phyloP scores from a whole-genome alignment of 2,113 vertebrate species.

The Saimiri boliviensis region DNA sequence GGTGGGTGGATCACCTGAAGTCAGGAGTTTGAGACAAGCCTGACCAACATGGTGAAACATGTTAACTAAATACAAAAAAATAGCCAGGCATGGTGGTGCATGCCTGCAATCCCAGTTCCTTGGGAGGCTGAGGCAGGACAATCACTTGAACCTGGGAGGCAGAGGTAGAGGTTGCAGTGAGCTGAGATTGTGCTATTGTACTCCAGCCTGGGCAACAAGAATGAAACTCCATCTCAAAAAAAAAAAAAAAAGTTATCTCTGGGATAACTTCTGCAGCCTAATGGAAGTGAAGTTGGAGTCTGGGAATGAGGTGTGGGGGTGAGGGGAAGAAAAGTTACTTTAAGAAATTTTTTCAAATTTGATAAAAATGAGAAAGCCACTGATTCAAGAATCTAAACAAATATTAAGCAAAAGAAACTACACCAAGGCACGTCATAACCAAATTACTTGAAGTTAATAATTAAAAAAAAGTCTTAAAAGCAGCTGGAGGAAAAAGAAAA shows the following conservation, averaged over 20 bases:
- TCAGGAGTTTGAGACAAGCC: too few relatives aligned
- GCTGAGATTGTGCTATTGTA: too few relatives aligned
- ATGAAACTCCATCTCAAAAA: too few relatives aligned
- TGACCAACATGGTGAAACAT: too few relatives aligned
- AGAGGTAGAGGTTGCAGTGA: too few relatives aligned
- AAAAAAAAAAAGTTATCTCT: background rate
- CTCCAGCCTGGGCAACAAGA: too few relatives aligned
- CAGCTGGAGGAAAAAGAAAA: background rate
- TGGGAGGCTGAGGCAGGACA: too few relatives aligned
- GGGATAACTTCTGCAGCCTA: background rate
- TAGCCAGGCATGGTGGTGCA: too few relatives aligned
- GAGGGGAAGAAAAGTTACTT: background rate
- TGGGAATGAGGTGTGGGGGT: background rate
- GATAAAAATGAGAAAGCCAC: conserved; percentile 15
- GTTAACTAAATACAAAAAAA: too few relatives aligned
- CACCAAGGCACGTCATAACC: background rate
- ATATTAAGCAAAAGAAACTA: background rate
- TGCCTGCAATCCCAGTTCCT: too few relatives aligned
- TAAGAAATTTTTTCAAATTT: conserved; percentile 9
- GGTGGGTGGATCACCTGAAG: too few relatives aligned
- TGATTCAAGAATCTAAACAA: conserved; percentile 1
- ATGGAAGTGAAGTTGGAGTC: background rate
- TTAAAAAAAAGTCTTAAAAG: conserved; percentile 14
- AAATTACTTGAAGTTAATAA: background rate
- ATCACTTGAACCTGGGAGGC: too few relatives aligned